Evolutionary conservation across 2,888 invertebrate species (phyloP), one percentile per base, ranked within the genome.

Genomic region (Scrobipalpa atriplicella): DNA sequence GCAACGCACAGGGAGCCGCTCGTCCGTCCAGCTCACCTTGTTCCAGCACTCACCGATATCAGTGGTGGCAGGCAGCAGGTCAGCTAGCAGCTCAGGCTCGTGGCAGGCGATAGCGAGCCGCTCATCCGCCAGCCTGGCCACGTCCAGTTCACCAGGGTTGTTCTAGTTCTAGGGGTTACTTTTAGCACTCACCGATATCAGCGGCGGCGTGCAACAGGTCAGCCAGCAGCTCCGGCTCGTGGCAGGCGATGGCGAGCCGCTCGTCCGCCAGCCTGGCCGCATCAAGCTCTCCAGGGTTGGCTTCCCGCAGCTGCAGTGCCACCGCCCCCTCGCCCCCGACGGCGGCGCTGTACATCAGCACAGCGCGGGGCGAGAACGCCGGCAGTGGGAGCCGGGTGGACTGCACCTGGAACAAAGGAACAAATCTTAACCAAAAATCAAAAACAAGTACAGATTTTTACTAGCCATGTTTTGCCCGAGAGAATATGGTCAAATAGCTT

Each of bases 21-120:
- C 6, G 62, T 41, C 21, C 38, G 6, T 43, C 43, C 3, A 62
- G 41, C 43, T 62, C 58, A 8, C 58, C 43, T 43, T 2, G 8
- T 3, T 9, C 5, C 10, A 18, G 11, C 8, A 79, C 85, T 81
- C 39, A 90, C 92, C 90, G 66, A 90, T 90, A 67, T 92, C 94
- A 78, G 94, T 94, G 70, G 95, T 94, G 66, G 95, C 94, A 73
- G 95, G 95, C 73, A 96, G 91, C 78, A 96, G 92, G 84, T 96
- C 96, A 62, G 95, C 95, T 66, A 96, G 92, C 82, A 96, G 94
- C 79, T 96, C 96, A 38, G 95, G 94, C 87, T 96, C 96, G 81
- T 95, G 95, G 88, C 96, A 96, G 73, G 96, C 95, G 80, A 95
- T 94, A 75, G 95, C 95, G 70, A 96, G 94, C 76, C 95, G 94